A percentile compares a stretch with the other conserved stretches of the same genome.
These are phyloP conservation scores for Mormyrus hasselquistii DNA, from an alignment of 2,797 vertebrate genomes.

Conservation along the genomic window DNA sequence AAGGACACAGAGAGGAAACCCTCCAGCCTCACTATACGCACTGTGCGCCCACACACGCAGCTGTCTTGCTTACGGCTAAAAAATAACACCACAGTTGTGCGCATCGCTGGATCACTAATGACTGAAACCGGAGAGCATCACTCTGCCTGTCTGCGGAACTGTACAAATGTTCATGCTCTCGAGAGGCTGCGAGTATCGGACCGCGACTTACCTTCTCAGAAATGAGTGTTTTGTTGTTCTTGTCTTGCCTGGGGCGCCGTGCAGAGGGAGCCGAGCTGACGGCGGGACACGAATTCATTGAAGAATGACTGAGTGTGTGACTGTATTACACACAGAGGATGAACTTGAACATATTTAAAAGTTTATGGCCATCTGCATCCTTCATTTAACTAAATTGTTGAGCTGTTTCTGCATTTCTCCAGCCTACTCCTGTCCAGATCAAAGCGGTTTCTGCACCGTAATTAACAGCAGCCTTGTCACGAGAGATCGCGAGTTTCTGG, in stretches of 20 bases:
- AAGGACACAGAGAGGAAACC: constrained; percentile 53
- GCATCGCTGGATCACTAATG: constrained; percentile 99
- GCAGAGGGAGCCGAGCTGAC: not conserved
- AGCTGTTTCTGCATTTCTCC: not conserved
- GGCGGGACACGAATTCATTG: not conserved
- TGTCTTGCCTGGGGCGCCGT: not conserved
- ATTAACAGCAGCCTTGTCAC: not conserved
- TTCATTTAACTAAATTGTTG: not conserved
- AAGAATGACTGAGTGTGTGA: not conserved
- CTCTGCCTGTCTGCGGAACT: constrained; percentile 74
- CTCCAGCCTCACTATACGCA: constrained; percentile 89
- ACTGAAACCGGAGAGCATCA: constrained; percentile 99
- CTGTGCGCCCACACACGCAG: constrained; percentile 91
- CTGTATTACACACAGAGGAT: not conserved
- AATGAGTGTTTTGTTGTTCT: not conserved
- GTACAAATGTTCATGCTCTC: constrained; percentile 61
- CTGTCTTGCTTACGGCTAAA: constrained; percentile 98
- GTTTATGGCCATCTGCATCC: not conserved
- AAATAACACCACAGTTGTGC: constrained; percentile 99
- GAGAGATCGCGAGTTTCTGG: not conserved
- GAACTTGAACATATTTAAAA: not conserved
- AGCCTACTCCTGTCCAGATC: not conserved
- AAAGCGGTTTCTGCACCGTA: not conserved
- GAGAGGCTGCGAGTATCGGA: constrained; percentile 36
- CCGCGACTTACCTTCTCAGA: not conserved